Base-by-base conservation (phyloP, 23 tunicate genomes). In the Clavelina lepadiformis region DNA sequence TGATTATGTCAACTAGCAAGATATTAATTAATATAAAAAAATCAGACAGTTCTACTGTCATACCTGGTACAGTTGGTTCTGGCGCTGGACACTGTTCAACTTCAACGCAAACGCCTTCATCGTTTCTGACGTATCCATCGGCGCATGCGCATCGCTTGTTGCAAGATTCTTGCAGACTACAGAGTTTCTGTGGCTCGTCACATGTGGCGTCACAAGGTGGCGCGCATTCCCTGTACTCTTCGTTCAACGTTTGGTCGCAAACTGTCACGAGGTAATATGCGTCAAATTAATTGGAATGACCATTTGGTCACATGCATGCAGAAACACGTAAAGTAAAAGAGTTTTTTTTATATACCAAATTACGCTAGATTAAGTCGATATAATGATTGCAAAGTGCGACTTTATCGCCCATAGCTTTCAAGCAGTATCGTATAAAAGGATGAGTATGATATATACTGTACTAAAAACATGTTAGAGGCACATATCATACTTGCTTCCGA, bases 191-290 rank as follows among this genome's bases (percentile, higher is more conserved):
- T 28, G 76, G 76, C 28, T 56, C 41, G 33, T 71, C 65, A 37
- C 76, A 71, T 5, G 64, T 54, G 21, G 65, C 52, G 33, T 71
- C 76, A 35, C 76, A 71, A 13, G 21, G 20, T 26, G 65, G 30
- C 1, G 65, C 65, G 26, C 76, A 71, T 2, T 35, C 33, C 45
- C 15, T 13, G 4, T 34, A 71, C 20, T 28, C 65, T 27, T 71
- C 76, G 65, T 56, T 56, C 26, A 71, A 32, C 0, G 65, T 25
- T 1, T 29, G 37, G 51, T 71, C 33, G 65, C 76, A 71, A n/a
- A 18, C 67, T 61, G 67, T 61, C 3, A 56, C 25, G 29, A 20
- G 25, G 22, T 15, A 54, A 54, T n/a, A n/a, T n/a, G n/a, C n/a
- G n/a, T n/a, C n/a, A n/a, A n/a, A n/a, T n/a, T n/a, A n/a, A n/a